Base-by-base conservation (phyloP, 2,797 vertebrate species). In the Fundulus diaphanus region DNA sequence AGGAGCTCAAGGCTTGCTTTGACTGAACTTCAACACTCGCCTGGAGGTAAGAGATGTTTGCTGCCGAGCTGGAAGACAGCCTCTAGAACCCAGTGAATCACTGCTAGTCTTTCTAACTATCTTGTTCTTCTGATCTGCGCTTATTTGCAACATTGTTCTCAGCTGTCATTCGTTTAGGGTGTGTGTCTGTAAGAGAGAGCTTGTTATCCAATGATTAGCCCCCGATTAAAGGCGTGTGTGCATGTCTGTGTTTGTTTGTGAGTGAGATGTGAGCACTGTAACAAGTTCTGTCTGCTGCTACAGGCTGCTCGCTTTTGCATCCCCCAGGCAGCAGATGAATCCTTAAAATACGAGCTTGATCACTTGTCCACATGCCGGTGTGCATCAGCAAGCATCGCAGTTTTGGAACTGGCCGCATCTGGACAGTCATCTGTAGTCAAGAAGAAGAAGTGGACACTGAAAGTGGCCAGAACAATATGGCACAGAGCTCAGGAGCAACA, bases 21-120 rank as follows among this genome's bases (percentile, higher is more conserved):
- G 27, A 12, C 7, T 70, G 74, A 1, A 82, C 83, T 92, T 90
- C 86, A 81, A 86, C 80, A 27, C 88, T 59, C 75, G 79, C 71
- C 81, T 88, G 71, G 72, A 90, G 91, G 90, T 92, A 89, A 92
- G 91, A 76, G 81, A 70, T 84, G 82, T 85, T 29, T 63, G 71
- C 70, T 18, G 76, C 63, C 51, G 69, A 67, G 57, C 63, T 82
- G 81, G 76, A 76, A 63, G n/a, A 81, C 78, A 68, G 66, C 72
- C 54, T 51, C 7, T 65, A n/a, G 35, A 72, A 37, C 65, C 77
- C 22, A 48, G 15, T 37, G 40, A 73, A 70, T 73, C 65, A 75
- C 52, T 37, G 48, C 12, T 7, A 44, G 22, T 67, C 59, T 73
- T 29, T 75, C 20, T 59, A 51, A 57, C 66, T 71, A 87, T 75